Conservation (phyloP, 1,140 invertebrate species). For the Anadara kagoshimensis region DNA sequence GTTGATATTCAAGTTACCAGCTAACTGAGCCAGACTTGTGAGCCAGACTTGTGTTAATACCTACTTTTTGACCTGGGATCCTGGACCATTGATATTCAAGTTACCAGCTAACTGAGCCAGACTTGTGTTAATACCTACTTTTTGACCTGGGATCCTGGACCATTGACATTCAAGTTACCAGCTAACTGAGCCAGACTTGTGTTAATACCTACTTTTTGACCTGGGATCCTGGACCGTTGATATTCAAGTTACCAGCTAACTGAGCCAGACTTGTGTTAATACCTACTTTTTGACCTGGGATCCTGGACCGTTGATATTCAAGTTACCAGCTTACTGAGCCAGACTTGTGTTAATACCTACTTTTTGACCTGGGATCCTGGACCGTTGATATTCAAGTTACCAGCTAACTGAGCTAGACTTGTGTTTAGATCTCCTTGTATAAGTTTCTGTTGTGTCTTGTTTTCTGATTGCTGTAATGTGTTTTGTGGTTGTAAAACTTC, state of each 20-base stretch:
- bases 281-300: conserved; percentile 12
- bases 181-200: conserved; percentile 91
- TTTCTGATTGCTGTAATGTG: conserved; percentile 24
- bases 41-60: conserved; percentile 78
- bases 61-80: conserved; percentile 81
- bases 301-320: not conserved
- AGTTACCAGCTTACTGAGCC: too few relatives aligned
- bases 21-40: conserved; percentile 90
- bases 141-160: conserved; percentile 78
- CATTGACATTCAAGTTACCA: conserved; percentile 92
- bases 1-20: conserved; percentile 93
- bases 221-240: conserved; percentile 82
- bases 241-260: conserved; percentile 92
- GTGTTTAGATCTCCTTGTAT: conserved; percentile 94
- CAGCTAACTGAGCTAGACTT: conserved; percentile 90
- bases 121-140: conserved; percentile 82
- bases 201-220: conserved; percentile 83
- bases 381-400: conserved; percentile 94
- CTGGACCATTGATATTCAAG: conserved; percentile 86
- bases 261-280: conserved; percentile 84
- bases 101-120: conserved; percentile 92
- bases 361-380: conserved; percentile 79
- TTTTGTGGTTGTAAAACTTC: conserved; percentile 80
- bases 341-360: conserved; percentile 75
- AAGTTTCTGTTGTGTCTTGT: conserved; percentile 74